Evolutionary conservation across 2,888 invertebrate genomes (phyloP), one percentile per base, ranked within the genome.

Genomic region (Rhagonycha fulva): DNA sequence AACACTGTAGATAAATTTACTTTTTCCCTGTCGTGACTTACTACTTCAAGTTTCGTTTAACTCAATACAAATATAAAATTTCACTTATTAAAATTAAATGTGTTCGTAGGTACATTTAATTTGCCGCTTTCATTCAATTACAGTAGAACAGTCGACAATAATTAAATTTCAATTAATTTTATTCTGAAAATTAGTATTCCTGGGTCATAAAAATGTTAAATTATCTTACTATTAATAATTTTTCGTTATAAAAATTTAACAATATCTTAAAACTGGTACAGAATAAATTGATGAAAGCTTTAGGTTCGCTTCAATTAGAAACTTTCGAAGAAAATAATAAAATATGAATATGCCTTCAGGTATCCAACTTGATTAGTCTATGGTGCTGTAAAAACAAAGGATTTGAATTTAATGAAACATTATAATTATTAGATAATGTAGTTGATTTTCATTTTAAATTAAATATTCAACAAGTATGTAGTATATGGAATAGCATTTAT

Each of bases 1-100:
- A 72, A 72, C 68, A 68, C 68, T 68, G 68, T 62, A 68, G 68
- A 68, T 68, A 67, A 72, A 72, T 72, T 72, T 68, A 67, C 68
- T 68, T 67, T 67, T 72, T 67, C 72, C 71, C 23, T 72, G 67
- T 68, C 68, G 67, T 72, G 72, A 72, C 72, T 72, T 68, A 26
- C 72, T 68, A 68, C 68, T 72, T 72, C 61, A 68, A 68, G 61
- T 72, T 67, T 68, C 67, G 28, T 61, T 68, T 72, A 72, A 72
- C 72, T 72, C 62, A 14, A 72, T 72, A 72, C 26, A 62, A 9
- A 30, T 67, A 72, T 72, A 62, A 62, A 68, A 68, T 68, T 72
- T 62, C 61, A 62, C 26, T 30, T 68, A 68, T 72, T 68, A 67
- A 68, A 68, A 68, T 72, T 72, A 66, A 60, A 47, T 71, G 66